These are phyloP conservation scores for Anarsia innoxiella DNA, from an alignment of 2,888 invertebrate species.

Conservation along the genomic window DNA sequence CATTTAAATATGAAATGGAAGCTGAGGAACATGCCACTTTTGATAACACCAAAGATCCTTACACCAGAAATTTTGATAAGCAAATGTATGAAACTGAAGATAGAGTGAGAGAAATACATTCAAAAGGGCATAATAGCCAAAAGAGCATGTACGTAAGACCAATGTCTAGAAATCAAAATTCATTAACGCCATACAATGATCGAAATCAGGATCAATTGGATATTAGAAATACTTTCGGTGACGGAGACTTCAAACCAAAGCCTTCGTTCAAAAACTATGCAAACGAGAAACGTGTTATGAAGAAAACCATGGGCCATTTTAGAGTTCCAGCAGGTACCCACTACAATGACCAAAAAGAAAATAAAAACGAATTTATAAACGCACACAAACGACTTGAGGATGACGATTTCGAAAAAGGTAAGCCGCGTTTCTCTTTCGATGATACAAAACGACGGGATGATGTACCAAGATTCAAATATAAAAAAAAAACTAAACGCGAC, in stretches of 20 bases:
- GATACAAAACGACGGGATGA: neutral
- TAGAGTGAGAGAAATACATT: constrained; percentile 6
- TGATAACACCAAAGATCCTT: constrained; percentile 13
- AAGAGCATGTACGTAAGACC: constrained; percentile 1
- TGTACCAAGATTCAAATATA: neutral
- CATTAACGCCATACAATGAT: neutral
- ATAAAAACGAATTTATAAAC: neutral
- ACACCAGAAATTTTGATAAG: neutral
- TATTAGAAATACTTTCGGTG: neutral
- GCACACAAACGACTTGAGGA: neutral
- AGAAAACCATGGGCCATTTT: neutral
- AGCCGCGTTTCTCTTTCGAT: too few relatives aligned
- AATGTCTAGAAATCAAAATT: constrained; percentile 5
- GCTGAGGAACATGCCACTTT: neutral
- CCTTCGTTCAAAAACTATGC: neutral
- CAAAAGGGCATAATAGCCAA: neutral
- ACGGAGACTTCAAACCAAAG: neutral
- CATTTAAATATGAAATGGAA: neutral
- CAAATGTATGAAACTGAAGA: constrained; percentile 7
- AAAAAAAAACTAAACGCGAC: neutral
- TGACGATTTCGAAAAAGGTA: neutral
- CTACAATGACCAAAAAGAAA: neutral
- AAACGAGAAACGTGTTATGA: neutral
- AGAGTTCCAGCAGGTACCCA: too few relatives aligned
- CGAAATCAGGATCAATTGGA: neutral